Evolutionary conservation across 2,113 vertebrate genomes (phyloP).

Genomic region (Machaerirhynchus nigripectus): DNA sequence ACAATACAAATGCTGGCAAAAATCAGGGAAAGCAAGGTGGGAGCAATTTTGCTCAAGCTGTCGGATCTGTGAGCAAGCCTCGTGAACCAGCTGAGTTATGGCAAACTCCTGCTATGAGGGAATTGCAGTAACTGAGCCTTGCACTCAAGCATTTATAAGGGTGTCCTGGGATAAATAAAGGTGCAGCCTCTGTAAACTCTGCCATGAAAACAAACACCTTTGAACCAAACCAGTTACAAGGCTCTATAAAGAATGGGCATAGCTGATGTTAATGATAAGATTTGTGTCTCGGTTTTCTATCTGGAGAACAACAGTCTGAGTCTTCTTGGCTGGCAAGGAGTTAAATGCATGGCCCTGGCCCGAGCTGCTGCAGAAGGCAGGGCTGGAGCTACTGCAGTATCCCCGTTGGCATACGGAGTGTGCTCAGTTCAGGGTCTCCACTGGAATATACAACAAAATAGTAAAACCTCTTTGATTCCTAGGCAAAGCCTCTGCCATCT

Average conservation of each 20-base stretch:
- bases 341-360: neutral
- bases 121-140: conserved; percentile 55
- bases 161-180: conserved; percentile 60
- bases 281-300: neutral
- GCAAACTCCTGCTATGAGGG: conserved; percentile 19
- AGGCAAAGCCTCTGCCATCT: neutral
- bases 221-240: conserved; percentile 1
- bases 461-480: neutral
- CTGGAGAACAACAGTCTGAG: neutral
- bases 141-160: conserved; percentile 30
- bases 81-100: conserved; percentile 36
- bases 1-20: conserved; percentile 34
- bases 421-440: neutral
- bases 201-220: conserved; percentile 32
- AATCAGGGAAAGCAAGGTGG: conserved; percentile 26
- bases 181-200: conserved; percentile 19
- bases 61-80: conserved; percentile 25
- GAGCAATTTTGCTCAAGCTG: conserved; percentile 10
- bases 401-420: neutral
- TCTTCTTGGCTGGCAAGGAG: neutral
- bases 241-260: neutral
- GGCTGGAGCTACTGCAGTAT: neutral
- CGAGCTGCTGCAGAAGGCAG: neutral
- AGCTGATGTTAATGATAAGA: neutral
- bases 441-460: neutral